Evolutionary conservation across 1,140 invertebrate species (phyloP).

Genomic region (Arion vulgaris): DNA sequence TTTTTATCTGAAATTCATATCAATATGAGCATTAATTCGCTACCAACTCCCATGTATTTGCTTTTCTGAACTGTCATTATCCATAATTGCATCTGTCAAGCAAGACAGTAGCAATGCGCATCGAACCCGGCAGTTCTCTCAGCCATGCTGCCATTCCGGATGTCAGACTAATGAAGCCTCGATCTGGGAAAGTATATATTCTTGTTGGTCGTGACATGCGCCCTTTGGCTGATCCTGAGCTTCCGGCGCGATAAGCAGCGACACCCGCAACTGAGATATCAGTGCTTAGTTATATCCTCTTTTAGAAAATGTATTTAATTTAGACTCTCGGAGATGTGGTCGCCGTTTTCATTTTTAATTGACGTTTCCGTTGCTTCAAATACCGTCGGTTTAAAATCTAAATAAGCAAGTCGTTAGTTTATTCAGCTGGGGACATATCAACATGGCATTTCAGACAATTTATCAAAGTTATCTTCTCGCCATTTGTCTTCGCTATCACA

Average conservation of each 20-base stretch:
- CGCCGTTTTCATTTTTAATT: not conserved
- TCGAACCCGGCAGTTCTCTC: not conserved
- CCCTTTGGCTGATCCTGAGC: not conserved
- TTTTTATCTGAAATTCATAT: too few species aligned
- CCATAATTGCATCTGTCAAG: not conserved
- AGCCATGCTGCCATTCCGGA: constrained; percentile 9
- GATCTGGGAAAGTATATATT: constrained; percentile 20
- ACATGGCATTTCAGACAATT: too few species aligned
- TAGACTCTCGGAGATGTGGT: not conserved
- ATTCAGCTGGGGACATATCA: not conserved
- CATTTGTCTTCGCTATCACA: too few species aligned
- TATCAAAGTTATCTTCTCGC: too few species aligned
- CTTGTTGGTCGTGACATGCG: constrained; percentile 28
- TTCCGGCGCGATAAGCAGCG: constrained; percentile 18
- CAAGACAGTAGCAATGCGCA: not conserved
- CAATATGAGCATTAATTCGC: too few species aligned
- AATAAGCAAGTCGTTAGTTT: not conserved
- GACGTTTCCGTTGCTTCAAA: not conserved
- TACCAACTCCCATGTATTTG: not conserved
- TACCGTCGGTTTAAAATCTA: not conserved
- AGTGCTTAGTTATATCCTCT: not conserved
- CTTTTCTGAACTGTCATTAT: not conserved
- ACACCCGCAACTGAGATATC: not conserved
- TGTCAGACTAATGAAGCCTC: constrained; percentile 23
- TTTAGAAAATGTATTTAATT: not conserved